Conservation (phyloP, 1,140 invertebrate species). For the Charaxes varanes region DNA sequence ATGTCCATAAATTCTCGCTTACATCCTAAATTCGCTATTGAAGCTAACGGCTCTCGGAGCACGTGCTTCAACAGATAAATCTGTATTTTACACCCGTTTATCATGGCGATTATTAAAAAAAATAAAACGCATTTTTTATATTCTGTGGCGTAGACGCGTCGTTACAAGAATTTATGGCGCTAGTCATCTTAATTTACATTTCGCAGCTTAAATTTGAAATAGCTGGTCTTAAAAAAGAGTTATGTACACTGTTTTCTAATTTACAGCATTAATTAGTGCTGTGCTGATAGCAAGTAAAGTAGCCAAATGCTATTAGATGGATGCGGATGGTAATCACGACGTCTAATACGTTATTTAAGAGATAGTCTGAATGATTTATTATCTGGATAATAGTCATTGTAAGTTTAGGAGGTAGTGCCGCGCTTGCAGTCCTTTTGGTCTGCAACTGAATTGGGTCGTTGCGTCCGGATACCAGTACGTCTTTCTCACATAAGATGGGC, state of each 20-base stretch:
- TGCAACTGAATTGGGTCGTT: no score
- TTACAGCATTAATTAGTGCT: neutral
- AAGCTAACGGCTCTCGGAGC: slow-evolving; percentile 30
- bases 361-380: no score
- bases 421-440: no score
- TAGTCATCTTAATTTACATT: slow-evolving; percentile 7
- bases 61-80: slow-evolving; percentile 46
- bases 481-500: no score
- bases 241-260: neutral
- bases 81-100: slow-evolving; percentile 34
- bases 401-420: no score
- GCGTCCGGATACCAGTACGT: no score
- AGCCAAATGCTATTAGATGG: no score
- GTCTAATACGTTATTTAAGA: no score
- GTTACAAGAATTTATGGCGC: slow-evolving; percentile 19
- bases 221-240: neutral
- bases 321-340: no score
- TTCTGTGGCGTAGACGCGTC: slow-evolving; percentile 7
- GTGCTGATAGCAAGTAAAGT: no score
- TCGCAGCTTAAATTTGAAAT: slow-evolving; percentile 2
- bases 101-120: slow-evolving; percentile 39
- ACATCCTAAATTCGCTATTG: slow-evolving; percentile 48
- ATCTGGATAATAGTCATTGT: no score
- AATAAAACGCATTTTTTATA: slow-evolving; percentile 16
- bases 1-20: slow-evolving; percentile 58